These are phyloP conservation scores for Perdita meconis DNA, from an alignment of 2,888 invertebrate species.

Conservation along the genomic window DNA sequence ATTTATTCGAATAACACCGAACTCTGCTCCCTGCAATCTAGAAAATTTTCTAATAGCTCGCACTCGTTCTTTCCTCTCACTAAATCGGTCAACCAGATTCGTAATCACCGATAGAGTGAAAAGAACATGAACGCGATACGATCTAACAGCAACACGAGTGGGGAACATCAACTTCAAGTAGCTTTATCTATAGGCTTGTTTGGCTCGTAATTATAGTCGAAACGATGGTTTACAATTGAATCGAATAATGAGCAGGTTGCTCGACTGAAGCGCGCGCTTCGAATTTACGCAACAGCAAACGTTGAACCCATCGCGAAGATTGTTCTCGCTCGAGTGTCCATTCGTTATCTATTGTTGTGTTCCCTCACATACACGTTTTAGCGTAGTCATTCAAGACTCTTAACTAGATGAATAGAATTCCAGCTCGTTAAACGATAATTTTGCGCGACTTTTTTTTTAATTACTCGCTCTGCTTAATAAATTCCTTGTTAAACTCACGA, in stretches of 20 bases:
- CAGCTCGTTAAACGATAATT: background rate
- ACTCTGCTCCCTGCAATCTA: too few species aligned
- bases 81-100: background rate
- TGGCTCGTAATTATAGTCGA: background rate
- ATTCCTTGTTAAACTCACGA: too few species aligned
- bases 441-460: background rate
- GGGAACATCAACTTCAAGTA: background rate
- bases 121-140: background rate
- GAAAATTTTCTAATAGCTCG: too few species aligned
- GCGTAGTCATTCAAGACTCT: background rate
- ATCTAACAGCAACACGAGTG: background rate
- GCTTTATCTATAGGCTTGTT: background rate
- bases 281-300: conserved; percentile 6
- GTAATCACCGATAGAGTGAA: background rate
- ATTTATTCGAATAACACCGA: too few species aligned
- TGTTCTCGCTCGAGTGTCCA: background rate
- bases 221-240: background rate
- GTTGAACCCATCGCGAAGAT: conserved; percentile 6
- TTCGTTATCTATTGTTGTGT: conserved; percentile 1
- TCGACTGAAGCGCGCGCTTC: conserved; percentile 3
- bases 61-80: too few species aligned
- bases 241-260: conserved; percentile 7
- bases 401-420: background rate
- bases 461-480: too few species aligned
- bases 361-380: too few species aligned